Conservation (phyloP, 2,797 vertebrate species). For the Pangasius sanitwongsei region DNA sequence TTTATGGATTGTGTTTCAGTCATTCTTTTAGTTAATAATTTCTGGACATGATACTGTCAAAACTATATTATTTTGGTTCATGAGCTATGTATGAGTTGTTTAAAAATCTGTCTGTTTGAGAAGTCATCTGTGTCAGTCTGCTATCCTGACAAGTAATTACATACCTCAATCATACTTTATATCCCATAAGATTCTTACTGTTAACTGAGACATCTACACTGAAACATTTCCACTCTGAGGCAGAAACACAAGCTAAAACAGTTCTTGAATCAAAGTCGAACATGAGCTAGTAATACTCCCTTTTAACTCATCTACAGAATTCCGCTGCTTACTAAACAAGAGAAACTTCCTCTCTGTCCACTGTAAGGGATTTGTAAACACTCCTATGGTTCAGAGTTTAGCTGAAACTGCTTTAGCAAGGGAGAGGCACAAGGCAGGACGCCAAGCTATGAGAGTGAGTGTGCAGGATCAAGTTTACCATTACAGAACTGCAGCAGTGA, state of each 20-base stretch:
- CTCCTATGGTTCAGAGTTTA: not conserved
- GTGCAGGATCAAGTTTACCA: constrained; percentile 76
- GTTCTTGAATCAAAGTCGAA: not conserved
- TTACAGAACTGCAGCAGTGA: constrained; percentile 98
- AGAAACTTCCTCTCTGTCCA: constrained; percentile 8
- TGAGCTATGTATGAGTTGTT: not conserved
- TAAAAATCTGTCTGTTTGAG: not conserved
- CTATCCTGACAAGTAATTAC: not conserved
- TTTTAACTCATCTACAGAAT: not conserved
- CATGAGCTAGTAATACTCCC: not conserved
- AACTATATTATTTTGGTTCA: not conserved
- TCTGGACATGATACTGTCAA: not conserved
- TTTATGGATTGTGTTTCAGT: not conserved
- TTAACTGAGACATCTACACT: not conserved
- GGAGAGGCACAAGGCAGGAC: constrained; percentile 24
- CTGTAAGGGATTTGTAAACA: not conserved
- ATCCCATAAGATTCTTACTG: not conserved
- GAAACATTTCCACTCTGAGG: not conserved
- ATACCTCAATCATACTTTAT: not conserved
- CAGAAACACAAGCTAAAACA: not conserved
- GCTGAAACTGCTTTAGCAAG: not conserved
- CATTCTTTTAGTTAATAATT: not conserved
- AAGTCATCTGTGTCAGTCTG: not conserved
- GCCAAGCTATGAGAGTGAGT: constrained; percentile 21
- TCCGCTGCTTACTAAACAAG: not conserved